phyloP scores from a whole-genome alignment of 2,113 vertebrate species.

The Bufo gargarizans region DNA sequence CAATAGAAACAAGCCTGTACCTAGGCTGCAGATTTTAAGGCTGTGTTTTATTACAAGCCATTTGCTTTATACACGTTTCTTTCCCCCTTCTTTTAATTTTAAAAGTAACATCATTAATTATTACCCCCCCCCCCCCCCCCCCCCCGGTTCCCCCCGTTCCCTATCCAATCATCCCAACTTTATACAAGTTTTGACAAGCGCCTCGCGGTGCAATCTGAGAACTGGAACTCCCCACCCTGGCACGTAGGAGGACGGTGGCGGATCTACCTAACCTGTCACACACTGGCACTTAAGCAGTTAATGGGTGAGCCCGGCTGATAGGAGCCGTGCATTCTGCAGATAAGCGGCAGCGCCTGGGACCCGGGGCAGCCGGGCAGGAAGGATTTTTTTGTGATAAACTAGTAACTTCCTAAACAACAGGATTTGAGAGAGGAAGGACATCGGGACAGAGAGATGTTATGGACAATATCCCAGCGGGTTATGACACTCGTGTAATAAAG shows the following conservation, averaged over 20 bases:
- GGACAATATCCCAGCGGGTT: constrained; percentile 24
- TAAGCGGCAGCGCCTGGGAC: constrained; percentile 18
- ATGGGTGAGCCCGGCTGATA: constrained; percentile 11
- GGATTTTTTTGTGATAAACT: constrained; percentile 52
- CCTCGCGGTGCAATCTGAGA: not conserved
- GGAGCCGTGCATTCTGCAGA: constrained; percentile 25
- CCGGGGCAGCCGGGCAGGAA: constrained; percentile 19
- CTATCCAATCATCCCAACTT: too few species aligned
- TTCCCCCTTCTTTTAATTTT: too few species aligned
- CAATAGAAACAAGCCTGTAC: too few species aligned
- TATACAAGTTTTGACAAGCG: too few species aligned
- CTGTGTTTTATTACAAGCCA: too few species aligned
- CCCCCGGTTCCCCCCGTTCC: too few species aligned
- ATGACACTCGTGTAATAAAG: not conserved
- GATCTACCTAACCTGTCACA: not conserved
- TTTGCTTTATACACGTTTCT: too few species aligned
- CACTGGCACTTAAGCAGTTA: not conserved
- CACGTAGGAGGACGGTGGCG: not conserved
- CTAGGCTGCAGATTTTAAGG: too few species aligned
- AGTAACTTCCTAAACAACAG: constrained; percentile 55
- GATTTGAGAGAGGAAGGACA: constrained; percentile 45
- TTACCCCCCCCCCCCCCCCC: too few species aligned
- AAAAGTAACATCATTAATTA: too few species aligned
- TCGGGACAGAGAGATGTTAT: constrained; percentile 43
- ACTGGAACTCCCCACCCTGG: not conserved